Evolutionary conservation across 2,888 invertebrate species (phyloP), one percentile per base, ranked within the genome.

Genomic region (Bellardia pandia): DNA sequence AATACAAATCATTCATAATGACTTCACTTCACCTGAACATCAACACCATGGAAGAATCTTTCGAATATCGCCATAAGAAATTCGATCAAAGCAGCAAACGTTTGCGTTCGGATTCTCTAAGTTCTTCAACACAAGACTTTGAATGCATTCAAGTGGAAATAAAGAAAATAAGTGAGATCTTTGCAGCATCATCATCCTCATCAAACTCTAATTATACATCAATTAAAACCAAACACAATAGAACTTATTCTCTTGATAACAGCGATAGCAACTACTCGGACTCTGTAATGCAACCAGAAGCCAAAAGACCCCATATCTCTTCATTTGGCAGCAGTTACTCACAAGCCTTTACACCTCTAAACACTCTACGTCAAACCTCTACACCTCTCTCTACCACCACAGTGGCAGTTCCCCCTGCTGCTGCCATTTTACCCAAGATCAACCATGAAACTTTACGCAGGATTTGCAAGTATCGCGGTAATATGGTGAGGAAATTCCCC

Each of bases 401-500:
- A 1, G n/a, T 71, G 0, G n/a, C 33, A 2, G 13, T 84, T 8
- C 71, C 64, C 6, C 58, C 86, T 0, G 45, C 86, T 3, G 62
- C 80, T 7, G 80, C 74, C 45, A 45, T 45, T 13, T 23, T 90
- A 53, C 88, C 89, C 6, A 77, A 83, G 23, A 91, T 92, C 14
- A 91, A 88, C 16, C 80, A 90, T 4, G 90, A 90, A 16, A 90
- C 91, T 7, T 60, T 92, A 37, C 88, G 85, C 14, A 90, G 89
- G 78, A 92, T 92, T 71, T 92, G 91, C 75, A 91, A 91, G 53
- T 92, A 92, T 81, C 92, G 92, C 51, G 90, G 90, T 2, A 93
- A 93, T 23, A 93, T 93, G 93, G 93, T 92, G 2, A 88, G 93
- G 0, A 90, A 91, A 9, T 93, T 93, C 72, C 93, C 93, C 0